Percentiles rank a stretch among this genome's conserved stretches.
phyloP scores from a whole-genome alignment of 2,888 invertebrate species.

The Hyalella azteca region DNA sequence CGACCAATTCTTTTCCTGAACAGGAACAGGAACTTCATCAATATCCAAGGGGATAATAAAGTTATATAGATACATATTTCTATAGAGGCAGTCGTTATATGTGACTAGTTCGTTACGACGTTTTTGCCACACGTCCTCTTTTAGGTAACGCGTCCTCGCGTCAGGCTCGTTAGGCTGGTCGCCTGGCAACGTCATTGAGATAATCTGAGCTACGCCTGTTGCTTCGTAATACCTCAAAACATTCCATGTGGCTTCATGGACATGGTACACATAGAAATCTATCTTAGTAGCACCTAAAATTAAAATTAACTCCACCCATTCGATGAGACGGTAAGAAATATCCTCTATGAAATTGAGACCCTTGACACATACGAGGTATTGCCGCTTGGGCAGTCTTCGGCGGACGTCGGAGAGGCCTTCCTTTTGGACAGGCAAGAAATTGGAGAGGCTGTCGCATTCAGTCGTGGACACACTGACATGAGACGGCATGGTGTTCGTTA shows the following conservation, averaged over 20 bases:
- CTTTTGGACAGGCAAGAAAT: conserved; percentile 64
- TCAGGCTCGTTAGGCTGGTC: conserved; percentile 65
- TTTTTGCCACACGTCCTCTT: conserved; percentile 71
- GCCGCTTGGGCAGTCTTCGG: conserved; percentile 61
- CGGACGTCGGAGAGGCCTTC: conserved; percentile 56
- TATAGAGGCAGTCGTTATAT: conserved; percentile 80
- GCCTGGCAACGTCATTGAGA: conserved; percentile 68
- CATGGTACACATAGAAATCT: conserved; percentile 71
- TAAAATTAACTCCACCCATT: conserved; percentile 75
- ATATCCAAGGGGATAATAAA: conserved; percentile 75
- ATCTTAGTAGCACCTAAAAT: conserved; percentile 73
- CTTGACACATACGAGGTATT: conserved; percentile 75
- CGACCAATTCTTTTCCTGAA: conserved; percentile 69
- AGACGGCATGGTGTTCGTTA: conserved; percentile 61
- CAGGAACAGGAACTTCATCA: conserved; percentile 76
- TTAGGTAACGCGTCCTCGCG: conserved; percentile 63
- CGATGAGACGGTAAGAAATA: conserved; percentile 70
- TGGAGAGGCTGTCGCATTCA: conserved; percentile 67
- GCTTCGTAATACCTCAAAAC: conserved; percentile 69
- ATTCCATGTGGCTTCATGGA: conserved; percentile 68
- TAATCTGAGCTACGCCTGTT: conserved; percentile 66
- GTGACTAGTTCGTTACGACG: conserved; percentile 75
- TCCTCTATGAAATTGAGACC: conserved; percentile 73
- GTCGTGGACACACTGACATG: conserved; percentile 67
- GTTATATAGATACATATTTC: conserved; percentile 71